Base-by-base conservation (phyloP, 2,113 vertebrate genomes). In the Prunella himalayana region DNA sequence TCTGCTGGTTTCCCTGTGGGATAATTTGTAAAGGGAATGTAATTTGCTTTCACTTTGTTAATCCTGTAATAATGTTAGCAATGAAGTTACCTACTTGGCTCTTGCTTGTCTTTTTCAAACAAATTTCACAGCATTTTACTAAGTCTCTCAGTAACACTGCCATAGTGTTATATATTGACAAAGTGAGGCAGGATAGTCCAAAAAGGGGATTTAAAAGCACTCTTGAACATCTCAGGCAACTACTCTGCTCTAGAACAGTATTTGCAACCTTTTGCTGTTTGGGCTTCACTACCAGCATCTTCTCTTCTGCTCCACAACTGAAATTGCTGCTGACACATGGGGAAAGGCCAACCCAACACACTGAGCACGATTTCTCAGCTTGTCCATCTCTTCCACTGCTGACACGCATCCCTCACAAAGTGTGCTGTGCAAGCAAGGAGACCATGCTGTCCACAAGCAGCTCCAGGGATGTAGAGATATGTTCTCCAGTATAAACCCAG, bases 341-440 rank as follows among this genome's bases (percentile, higher is more conserved):
- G 1, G 44, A 82, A 93, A 56, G 24, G 10, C 7, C 21, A 10
- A 42, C 12, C 4, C 2, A 0, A 8, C 17, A 50, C 3, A 4
- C 44, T n/a, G 23, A 75, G 10, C 9, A 5, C 33, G 33, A 68
- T 54, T 66, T 81, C 42, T 42, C 30, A 47, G 11, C 16, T n/a
- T 60, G 20, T 65, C 23, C 8, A 6, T 31, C 50, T 66, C 42
- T 75, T 47, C 61, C 53, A 14, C 60, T 82, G 44, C 28, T 68
- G 56, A 47, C 23, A 60, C 0, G 0, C 0, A 3, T 66, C 51
- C 20, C 17, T 70, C n/a, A 37, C 0, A 3, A 70, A 24, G 31
- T 22, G 16, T 37, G 33, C 44, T 31, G n/a, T 44, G 41, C n/a
- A 75, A 73, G 27, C n/a, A 61, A 47, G 33, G 57, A 51, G 42